These are phyloP conservation scores for Gymnosoma rotundatum DNA, from an alignment of 2,888 invertebrate species.

Conservation along the genomic window DNA sequence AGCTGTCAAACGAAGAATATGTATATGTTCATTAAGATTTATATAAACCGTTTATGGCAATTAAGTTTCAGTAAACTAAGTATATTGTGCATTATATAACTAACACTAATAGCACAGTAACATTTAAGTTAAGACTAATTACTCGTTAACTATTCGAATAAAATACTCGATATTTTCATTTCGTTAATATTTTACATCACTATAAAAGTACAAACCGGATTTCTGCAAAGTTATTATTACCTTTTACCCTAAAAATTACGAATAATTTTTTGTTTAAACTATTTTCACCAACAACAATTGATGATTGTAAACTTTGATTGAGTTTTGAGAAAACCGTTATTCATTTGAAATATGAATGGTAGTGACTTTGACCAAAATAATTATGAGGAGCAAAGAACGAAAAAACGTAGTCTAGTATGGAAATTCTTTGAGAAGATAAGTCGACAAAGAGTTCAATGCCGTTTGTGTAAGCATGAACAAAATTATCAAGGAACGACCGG, in stretches of 20 bases:
- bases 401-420: slow-evolving; percentile 71
- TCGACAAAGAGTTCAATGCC: slow-evolving; percentile 68
- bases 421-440: slow-evolving; percentile 72
- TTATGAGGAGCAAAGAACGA: slow-evolving; percentile 27
- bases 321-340: slow-evolving; percentile 40
- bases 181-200: slow-evolving; percentile 32
- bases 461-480: slow-evolving; percentile 71
- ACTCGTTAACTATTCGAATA: background rate
- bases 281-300: slow-evolving; percentile 38
- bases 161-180: slow-evolving; percentile 15
- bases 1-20: no score
- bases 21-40: no score
- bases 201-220: slow-evolving; percentile 63
- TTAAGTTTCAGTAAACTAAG: no score
- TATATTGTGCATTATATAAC: no score
- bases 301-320: slow-evolving; percentile 36
- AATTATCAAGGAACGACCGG: slow-evolving; percentile 73
- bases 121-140: background rate
- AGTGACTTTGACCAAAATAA: slow-evolving; percentile 25
- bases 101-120: background rate
- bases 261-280: slow-evolving; percentile 55
- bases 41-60: no score
- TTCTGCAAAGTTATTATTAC: slow-evolving; percentile 36
- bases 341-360: slow-evolving; percentile 36
- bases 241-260: slow-evolving; percentile 67